Evolutionary conservation across 2,113 vertebrate species (phyloP).

Genomic region (Syngnathus typhle): DNA sequence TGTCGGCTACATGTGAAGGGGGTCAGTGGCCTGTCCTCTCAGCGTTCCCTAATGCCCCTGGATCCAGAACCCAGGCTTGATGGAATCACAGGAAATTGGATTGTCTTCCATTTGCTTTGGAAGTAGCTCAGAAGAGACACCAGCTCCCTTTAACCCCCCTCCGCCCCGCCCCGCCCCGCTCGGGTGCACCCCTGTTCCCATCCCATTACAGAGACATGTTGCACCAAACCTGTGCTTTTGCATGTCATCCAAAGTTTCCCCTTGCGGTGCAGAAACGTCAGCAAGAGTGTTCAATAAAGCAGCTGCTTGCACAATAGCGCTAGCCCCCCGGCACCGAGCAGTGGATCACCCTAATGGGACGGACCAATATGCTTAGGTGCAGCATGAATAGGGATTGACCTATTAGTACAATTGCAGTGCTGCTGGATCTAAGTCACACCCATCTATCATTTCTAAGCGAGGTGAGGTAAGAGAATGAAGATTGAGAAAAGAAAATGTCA

Average conservation of each 20-base stretch:
- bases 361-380: constrained; percentile 63
- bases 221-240: constrained; percentile 79
- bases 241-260: constrained; percentile 84
- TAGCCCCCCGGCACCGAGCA: constrained; percentile 33
- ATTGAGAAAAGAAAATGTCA: constrained; percentile 19
- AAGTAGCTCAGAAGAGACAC: constrained; percentile 74
- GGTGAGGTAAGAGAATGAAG: constrained; percentile 49
- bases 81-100: constrained; percentile 98
- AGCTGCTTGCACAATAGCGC: constrained; percentile 49
- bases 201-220: constrained; percentile 86
- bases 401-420: constrained; percentile 56
- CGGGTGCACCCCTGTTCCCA: constrained; percentile 75
- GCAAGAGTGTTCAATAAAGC: constrained; percentile 60
- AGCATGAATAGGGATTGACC: constrained; percentile 46
- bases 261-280: constrained; percentile 77
- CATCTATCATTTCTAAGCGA: constrained; percentile 56
- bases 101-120: constrained; percentile 95
- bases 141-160: not conserved
- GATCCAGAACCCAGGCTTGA: constrained; percentile 79
- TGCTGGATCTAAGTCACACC: constrained; percentile 48
- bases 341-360: constrained; percentile 57
- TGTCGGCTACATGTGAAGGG: constrained; percentile 59
- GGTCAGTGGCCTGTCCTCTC: constrained; percentile 80
- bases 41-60: constrained; percentile 83
- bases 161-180: constrained; percentile 3